These are phyloP conservation scores for Alviniconcha marisindica DNA, from an alignment of 1,140 invertebrate species.

Conservation along the genomic window DNA sequence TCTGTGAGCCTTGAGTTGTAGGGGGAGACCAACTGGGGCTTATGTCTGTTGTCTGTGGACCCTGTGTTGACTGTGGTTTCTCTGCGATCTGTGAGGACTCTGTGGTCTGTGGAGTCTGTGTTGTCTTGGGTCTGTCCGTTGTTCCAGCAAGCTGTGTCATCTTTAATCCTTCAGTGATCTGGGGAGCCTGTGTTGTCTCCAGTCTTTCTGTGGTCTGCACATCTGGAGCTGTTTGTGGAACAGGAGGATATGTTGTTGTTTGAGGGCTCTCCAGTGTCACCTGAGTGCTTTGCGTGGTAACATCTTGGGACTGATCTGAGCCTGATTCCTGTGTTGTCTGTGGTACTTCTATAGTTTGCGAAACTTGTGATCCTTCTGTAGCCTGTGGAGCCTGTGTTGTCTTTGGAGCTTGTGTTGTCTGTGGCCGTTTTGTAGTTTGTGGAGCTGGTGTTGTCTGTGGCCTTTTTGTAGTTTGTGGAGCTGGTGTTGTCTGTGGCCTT, in stretches of 20 bases:
- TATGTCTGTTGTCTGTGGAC: background rate
- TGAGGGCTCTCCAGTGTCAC: background rate
- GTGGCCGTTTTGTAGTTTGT: background rate
- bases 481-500: background rate
- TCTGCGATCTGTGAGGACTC: background rate
- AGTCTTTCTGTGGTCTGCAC: background rate
- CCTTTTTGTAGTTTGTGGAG: background rate
- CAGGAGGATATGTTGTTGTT: background rate
- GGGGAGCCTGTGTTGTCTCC: background rate
- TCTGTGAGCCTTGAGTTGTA: too few species aligned
- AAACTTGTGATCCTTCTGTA: background rate
- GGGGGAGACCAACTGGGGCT: too few species aligned
- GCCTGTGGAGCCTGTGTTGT: background rate
- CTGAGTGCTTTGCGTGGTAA: background rate
- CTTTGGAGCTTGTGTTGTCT: slow-evolving; percentile 8
- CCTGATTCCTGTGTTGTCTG: background rate
- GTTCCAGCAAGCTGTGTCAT: background rate
- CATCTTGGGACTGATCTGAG: background rate
- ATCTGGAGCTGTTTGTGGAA: background rate
- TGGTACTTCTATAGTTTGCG: background rate
- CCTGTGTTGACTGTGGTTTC: background rate
- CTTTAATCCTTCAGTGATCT: background rate
- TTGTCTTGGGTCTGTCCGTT: slow-evolving; percentile 2
- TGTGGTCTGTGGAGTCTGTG: slow-evolving; percentile 5
- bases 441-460: slow-evolving; percentile 16